Evolutionary conservation across 1,140 invertebrate species (phyloP), one percentile per base, ranked within the genome.

Genomic region (Drosophila willistoni): DNA sequence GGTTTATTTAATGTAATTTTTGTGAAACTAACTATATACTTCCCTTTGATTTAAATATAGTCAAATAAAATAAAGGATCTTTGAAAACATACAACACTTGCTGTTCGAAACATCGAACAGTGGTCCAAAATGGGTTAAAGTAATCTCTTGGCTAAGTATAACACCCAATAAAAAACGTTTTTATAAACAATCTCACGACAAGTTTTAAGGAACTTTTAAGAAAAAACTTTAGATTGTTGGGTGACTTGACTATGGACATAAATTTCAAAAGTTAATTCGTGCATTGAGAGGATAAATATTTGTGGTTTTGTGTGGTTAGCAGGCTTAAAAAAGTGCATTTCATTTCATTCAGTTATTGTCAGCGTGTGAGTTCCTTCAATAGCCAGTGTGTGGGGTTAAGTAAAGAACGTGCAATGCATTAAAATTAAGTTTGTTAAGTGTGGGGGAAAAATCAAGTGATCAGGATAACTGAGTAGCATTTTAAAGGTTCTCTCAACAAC

Each of bases 381-480:
- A 51, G 17, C 9, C 17, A 51, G 44, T 61, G 41, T 68, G 71
- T 72, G 41, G 4, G 56, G 25, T 51, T 29, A 14, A 12, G 44
- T 22, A 22, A 51, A 51, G 14, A 17, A 47, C 7, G 44, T 19
- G 14, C 13, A 66, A 51, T 54, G 60, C 29, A 7, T 14, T 17
- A 25, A 34, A 13, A 19, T 73, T 19, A 17, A 17, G 59, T 76
- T 68, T 63, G 14, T n/a, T 25, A n/a, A 9, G 17, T 9, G 44
- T 12, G 19, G 25, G 7, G 41, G 39, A 17, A 17, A 12, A 14
- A 44, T 34, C 1, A 3, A 17, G n/a, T 3, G 22, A n/a, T 34
- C 10, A 34, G 34, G 34, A 42, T 70, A 76, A 67, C 73, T 76
- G 73, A 77, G 73, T 60, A 77, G 73, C 73, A 76, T 76, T 65